Evolutionary conservation across 2,113 vertebrate species (phyloP), one percentile per base, ranked within the genome.

Genomic region (Sphaerodactylus townsendi): DNA sequence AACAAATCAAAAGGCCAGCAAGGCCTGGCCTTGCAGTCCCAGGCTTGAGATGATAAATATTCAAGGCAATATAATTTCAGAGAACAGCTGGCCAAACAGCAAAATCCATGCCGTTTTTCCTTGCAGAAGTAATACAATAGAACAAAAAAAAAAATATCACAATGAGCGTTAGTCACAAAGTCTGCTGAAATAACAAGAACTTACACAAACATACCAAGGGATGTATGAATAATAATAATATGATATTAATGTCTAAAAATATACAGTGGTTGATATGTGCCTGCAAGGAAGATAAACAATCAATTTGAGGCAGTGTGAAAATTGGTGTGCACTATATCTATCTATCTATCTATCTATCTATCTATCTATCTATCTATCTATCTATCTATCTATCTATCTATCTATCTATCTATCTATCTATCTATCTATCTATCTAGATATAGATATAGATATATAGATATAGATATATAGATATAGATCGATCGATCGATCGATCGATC

Each of bases 231-330:
- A 39, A 70, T 39, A 89, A 82, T 3, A 91, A 81, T 87, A 68
- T 93, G 82, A 39, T 87, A 85, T 85, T 92, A 93, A 93, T 90
- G 91, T 80, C 0, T 56, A 66, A 93, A 93, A 92, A 89, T 90
- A 87, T 15, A 25, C 37, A 21, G 37, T 37, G 37, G 35, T 39
- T 4, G 4, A 37, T 39, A 41, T 28, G 35, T 39, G 33, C 37
- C 21, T 56, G 21, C 53, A 23, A 56, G 19, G 53, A 21, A 56
- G 6, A 21, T 5, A 56, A 21, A 56, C 53, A 56, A 7, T 7
- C 21, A 21, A 19, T 53, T 53, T 53, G 53, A 4, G 53, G 53
- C 19, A 17, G 23, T 10, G 19, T 21, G 53, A 56, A 56, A 56
- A 56, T 21, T 21, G 53, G 21, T 23, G 53, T 23, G 23, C 19